A percentile compares a stretch with the other conserved stretches of the same genome.
phyloP scores from a whole-genome alignment of 2,888 invertebrate species.

The Podotricha telesiphe region DNA sequence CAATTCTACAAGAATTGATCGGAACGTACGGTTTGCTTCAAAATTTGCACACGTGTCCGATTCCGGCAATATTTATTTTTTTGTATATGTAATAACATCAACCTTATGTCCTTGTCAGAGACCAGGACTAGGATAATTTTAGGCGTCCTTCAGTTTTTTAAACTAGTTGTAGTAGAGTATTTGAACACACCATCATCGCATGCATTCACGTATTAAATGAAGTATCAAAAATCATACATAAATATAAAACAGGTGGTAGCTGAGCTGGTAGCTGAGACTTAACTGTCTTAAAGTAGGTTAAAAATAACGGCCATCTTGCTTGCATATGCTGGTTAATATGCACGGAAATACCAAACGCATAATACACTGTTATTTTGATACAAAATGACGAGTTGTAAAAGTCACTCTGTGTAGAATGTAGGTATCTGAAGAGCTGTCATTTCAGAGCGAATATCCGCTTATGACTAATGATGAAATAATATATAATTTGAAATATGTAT shows the following conservation, averaged over 20 bases:
- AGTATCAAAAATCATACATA: neutral
- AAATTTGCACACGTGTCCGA: too few relatives aligned
- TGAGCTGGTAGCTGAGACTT: neutral
- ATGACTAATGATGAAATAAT: conserved; percentile 1
- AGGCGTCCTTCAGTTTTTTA: too few relatives aligned
- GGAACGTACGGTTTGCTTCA: too few relatives aligned
- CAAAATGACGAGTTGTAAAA: neutral
- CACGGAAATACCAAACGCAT: conserved; percentile 18
- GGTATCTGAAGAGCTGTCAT: neutral
- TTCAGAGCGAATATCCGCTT: conserved; percentile 8
- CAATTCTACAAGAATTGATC: too few relatives aligned
- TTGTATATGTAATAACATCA: too few relatives aligned
- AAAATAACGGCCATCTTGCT: conserved; percentile 11
- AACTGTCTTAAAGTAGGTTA: neutral
- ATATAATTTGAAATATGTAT: neutral
- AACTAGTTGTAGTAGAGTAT: too few relatives aligned
- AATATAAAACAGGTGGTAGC: neutral
- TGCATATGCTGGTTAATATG: neutral
- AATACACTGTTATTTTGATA: conserved; percentile 13
- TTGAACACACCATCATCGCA: too few relatives aligned
- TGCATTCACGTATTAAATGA: too few relatives aligned
- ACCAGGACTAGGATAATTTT: too few relatives aligned
- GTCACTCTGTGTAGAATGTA: neutral
- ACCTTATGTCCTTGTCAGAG: too few relatives aligned
- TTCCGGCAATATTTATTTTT: too few relatives aligned